Conservation (phyloP, 2,888 invertebrate species). For the Lasioglossum figueresi region DNA sequence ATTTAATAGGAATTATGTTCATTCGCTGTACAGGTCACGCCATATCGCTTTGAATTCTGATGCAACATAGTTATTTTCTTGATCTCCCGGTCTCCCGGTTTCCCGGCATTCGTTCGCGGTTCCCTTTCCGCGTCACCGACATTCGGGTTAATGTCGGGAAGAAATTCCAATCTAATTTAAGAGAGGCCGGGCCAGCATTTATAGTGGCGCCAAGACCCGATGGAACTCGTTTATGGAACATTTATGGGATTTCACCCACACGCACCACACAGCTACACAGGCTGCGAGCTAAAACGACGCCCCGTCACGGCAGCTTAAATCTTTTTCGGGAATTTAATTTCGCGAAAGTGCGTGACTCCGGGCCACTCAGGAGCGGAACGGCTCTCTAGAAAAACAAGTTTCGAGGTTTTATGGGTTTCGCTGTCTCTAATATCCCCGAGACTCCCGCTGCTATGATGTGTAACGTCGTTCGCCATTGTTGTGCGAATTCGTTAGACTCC, state of each 20-base stretch:
- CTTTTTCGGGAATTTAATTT: conserved; percentile 42
- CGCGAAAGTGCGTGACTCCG: neutral
- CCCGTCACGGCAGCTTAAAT: conserved; percentile 25
- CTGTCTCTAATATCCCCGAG: neutral
- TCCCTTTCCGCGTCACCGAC: neutral
- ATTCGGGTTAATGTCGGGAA: conserved; percentile 30
- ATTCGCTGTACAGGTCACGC: neutral
- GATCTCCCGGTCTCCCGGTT: too few relatives aligned
- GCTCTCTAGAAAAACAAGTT: conserved; percentile 18
- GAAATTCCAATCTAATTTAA: conserved; percentile 31
- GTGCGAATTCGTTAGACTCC: neutral
- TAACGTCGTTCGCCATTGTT: neutral
- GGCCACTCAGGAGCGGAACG: neutral
- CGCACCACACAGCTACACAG: conserved; percentile 20
- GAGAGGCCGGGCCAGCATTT: conserved; percentile 12
- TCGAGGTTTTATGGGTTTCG: conserved; percentile 20
- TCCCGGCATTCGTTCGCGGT: neutral
- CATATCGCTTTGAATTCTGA: neutral
- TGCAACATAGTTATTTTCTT: neutral
- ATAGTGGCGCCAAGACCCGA: conserved; percentile 35
- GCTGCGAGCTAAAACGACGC: conserved; percentile 20
- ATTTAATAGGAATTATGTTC: too few relatives aligned
- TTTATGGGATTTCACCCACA: conserved; percentile 39
- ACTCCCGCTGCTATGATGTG: neutral
- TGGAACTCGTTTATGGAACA: conserved; percentile 45